Conservation (phyloP, 2,797 vertebrate species). For the Cygnus olor region DNA sequence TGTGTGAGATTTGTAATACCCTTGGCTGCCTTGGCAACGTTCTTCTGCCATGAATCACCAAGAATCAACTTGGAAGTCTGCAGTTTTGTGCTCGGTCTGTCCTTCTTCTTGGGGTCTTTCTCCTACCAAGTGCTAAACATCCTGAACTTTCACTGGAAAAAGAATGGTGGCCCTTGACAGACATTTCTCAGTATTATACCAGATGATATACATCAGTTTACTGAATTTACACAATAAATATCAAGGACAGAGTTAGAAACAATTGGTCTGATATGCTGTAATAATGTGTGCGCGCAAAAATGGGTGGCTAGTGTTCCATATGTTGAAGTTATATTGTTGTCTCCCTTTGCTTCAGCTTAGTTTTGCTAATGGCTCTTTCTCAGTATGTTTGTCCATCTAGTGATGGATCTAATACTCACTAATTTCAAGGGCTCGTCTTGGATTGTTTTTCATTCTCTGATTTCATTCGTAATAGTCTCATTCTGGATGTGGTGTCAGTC, state of each 20-base stretch:
- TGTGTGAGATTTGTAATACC: neutral
- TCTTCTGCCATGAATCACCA: neutral
- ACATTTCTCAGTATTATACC: neutral
- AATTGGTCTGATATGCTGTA: neutral
- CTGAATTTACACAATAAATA: neutral
- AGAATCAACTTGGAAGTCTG: neutral
- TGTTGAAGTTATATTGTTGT: neutral
- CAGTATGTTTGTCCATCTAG: neutral
- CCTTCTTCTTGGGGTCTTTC: neutral
- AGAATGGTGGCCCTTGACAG: neutral
- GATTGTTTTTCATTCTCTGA: neutral
- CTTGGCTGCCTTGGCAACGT: neutral
- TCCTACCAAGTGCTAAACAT: rapidly evolving
- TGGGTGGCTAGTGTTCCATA: neutral
- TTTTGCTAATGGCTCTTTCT: neutral
- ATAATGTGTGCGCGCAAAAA: neutral
- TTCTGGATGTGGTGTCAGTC: neutral
- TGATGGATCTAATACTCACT: neutral
- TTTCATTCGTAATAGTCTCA: neutral
- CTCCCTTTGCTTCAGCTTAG: neutral
- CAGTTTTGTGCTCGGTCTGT: neutral
- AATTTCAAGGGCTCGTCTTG: neutral
- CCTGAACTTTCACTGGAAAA: neutral
- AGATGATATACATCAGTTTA: neutral
- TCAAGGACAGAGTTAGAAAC: neutral